Percentiles rank a stretch among this genome's conserved stretches.
phyloP scores from a whole-genome alignment of 2,113 vertebrate genomes.

The Aspidoscelis tigris region DNA sequence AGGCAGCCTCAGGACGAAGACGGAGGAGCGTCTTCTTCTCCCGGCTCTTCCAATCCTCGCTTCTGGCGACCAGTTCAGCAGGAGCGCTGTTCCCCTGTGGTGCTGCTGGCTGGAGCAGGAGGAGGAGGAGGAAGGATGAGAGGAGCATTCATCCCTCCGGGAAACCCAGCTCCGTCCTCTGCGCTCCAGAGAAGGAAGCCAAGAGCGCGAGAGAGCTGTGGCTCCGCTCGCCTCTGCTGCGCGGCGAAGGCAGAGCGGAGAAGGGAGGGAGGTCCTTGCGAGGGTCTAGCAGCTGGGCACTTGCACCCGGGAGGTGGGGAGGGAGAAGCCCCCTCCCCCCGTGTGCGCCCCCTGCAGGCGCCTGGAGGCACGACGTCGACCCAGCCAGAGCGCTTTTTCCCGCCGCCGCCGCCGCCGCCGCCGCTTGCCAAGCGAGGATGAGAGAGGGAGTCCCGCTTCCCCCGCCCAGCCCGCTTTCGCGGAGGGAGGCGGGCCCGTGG shows the following conservation, averaged over 20 bases:
- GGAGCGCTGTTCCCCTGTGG: background rate
- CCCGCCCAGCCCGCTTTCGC: no score
- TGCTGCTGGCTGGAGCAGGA: slow-evolving; percentile 2
- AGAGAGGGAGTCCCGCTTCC: no score
- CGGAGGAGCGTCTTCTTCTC: background rate
- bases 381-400: background rate
- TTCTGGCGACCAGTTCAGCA: slow-evolving; percentile 31
- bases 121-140: no score
- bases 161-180: slow-evolving; percentile 65
- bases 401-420: no score
- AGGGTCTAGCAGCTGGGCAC: slow-evolving; percentile 54
- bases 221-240: slow-evolving; percentile 10
- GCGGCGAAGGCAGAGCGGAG: background rate
- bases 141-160: slow-evolving; percentile 48
- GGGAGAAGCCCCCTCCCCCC: slow-evolving; percentile 14
- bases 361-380: background rate
- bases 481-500: no score
- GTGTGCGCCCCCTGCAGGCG: slow-evolving; percentile 70
- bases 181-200: slow-evolving; percentile 2
- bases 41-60: background rate
- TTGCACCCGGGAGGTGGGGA: slow-evolving; percentile 21
- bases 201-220: background rate
- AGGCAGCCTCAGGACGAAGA: background rate
- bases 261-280: background rate
- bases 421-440: no score